phyloP scores from a whole-genome alignment of 2,888 invertebrate species.

The Pollenia angustigena region DNA sequence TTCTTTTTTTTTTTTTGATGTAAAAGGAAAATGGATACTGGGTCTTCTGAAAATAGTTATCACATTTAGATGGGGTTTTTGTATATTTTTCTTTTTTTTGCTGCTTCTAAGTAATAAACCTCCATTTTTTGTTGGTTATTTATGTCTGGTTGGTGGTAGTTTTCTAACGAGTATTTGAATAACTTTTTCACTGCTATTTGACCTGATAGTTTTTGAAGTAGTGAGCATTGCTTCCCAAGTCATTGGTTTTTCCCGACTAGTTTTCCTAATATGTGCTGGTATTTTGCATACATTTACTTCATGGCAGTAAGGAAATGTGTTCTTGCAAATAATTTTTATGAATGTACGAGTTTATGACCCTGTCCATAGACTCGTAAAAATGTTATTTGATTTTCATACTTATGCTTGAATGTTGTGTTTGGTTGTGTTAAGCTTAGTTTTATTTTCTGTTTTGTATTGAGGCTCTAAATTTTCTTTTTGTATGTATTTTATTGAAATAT shows the following conservation, averaged over 20 bases:
- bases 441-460: conserved; percentile 9
- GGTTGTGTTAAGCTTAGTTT: not conserved
- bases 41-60: not conserved
- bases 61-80: not conserved
- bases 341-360: not conserved
- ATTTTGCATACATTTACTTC: not conserved
- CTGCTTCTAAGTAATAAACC: conserved; percentile 39
- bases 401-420: conserved; percentile 5
- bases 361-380: conserved; percentile 7
- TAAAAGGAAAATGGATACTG: not conserved
- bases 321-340: not conserved
- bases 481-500: conserved; percentile 57
- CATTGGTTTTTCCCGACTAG: not conserved
- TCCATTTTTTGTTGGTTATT: conserved; percentile 19
- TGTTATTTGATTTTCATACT: conserved; percentile 5
- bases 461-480: conserved; percentile 14
- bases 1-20: not conserved
- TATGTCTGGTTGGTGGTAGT: conserved; percentile 52
- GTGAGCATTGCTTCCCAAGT: not conserved
- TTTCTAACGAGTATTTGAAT: conserved; percentile 57
- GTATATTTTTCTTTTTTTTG: not conserved
- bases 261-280: not conserved
- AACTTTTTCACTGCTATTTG: conserved; percentile 54
- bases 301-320: too few relatives aligned
- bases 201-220: conserved; percentile 28